phyloP scores from a whole-genome alignment of 2,888 invertebrate genomes.

The Epirrhoe tristata region DNA sequence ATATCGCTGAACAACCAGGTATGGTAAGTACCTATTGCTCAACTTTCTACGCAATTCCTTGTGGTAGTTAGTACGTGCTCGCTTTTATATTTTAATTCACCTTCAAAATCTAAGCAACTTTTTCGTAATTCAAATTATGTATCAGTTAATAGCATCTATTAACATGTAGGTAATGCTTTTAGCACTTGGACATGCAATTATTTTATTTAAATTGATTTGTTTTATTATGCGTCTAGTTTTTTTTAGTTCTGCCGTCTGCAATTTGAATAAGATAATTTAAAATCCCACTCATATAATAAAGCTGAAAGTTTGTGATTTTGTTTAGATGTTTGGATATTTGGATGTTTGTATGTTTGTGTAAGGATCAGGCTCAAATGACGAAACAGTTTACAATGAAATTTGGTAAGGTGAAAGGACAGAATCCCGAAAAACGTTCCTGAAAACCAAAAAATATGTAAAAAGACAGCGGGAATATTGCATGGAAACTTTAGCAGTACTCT shows the following conservation, averaged over 20 bases:
- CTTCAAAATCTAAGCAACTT: constrained; percentile 27
- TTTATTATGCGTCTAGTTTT: constrained; percentile 17
- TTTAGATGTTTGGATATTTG: too few species aligned
- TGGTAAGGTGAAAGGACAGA: too few species aligned
- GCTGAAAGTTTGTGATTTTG: too few species aligned
- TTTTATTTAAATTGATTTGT: constrained; percentile 12
- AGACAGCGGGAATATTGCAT: too few species aligned
- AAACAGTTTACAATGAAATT: too few species aligned
- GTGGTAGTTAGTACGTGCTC: constrained; percentile 15
- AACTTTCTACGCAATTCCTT: constrained; percentile 6
- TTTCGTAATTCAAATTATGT: constrained; percentile 35
- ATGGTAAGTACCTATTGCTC: not conserved
- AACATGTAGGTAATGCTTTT: constrained; percentile 22
- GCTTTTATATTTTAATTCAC: constrained; percentile 22
- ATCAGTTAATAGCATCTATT: constrained; percentile 29
- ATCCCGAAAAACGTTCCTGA: too few species aligned
- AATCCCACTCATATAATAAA: too few species aligned
- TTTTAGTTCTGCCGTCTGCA: constrained; percentile 3
- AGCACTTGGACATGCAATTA: constrained; percentile 18
- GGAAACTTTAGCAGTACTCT: too few species aligned
- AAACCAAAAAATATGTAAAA: too few species aligned
- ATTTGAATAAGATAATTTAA: not conserved
- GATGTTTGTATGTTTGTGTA: too few species aligned
- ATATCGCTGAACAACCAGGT: too few species aligned
- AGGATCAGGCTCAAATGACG: too few species aligned